Base-by-base conservation (phyloP, 1,140 invertebrate genomes). In the Pseudomyrmex dendroicus region DNA sequence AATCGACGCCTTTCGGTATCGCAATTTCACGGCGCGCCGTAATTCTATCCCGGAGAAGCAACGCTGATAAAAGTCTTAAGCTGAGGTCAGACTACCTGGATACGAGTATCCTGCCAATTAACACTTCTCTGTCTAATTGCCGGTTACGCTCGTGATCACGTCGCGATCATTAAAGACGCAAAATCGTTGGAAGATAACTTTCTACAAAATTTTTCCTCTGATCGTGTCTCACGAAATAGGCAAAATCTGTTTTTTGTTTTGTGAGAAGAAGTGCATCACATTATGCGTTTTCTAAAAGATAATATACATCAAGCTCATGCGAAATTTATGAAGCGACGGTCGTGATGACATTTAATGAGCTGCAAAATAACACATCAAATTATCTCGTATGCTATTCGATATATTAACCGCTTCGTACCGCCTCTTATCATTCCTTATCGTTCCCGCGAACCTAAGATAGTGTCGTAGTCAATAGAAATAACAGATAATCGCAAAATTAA, bases 401-500 rank as follows among this genome's bases (percentile, higher is more conserved):
- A 80, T 25, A 35, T 15, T 68, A 80, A 80, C 76, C 76, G 66
- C 76, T 72, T 80, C 76, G 12, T 25, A 80, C 76, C 54, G 66
- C 64, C 56, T 44, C 52, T 80, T 80, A 80, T 80, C 76, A 25
- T 70, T 50, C 48, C 54, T 80, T 80, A 80, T 80, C 76, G 22
- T 80, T 1, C 54, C 54, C 46, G 56, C 64, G 54, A 59, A 70
- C 66, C 22, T 15, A 48, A 80, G 76, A 80, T 80, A 80, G 66
- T 80, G 76, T 72, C 54, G 22, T 78, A 70, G 54, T 44, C 76
- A 52, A 48, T 59, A 80, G 76, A 22, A 80, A 80, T 80, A 80
- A 80, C 76, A 80, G 76, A 80, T 70, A 72, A 80, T 70, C 66
- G n/a, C 54, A 22, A 80, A 80, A 80, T 70, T 80, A 59, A 70